phyloP scores from a whole-genome alignment of 2,113 vertebrate species.

The Gadus macrocephalus region DNA sequence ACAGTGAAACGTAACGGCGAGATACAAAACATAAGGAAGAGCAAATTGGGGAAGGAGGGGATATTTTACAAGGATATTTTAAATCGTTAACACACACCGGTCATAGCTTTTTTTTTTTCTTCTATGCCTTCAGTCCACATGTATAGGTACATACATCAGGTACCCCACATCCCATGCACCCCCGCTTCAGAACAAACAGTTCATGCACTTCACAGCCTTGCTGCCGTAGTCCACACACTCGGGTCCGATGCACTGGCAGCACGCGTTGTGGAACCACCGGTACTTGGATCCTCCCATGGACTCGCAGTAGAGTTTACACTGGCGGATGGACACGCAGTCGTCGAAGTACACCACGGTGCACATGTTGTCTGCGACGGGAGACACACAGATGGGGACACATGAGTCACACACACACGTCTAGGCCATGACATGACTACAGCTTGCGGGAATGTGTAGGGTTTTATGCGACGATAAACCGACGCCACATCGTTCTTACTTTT shows the following conservation, averaged over 20 bases:
- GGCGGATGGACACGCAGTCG: conserved; percentile 97
- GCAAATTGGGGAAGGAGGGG: neutral
- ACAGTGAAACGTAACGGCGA: conserved; percentile 65
- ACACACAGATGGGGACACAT: neutral
- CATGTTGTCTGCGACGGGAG: conserved; percentile 73
- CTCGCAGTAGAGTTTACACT: conserved; percentile 96
- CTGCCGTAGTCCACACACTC: conserved; percentile 98
- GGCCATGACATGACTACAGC: too few relatives aligned
- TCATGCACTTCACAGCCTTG: conserved; percentile 94
- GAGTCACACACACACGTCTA: conserved; percentile 26
- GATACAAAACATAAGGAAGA: conserved; percentile 59
- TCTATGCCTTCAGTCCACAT: conserved; percentile 49
- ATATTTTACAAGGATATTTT: conserved; percentile 65
- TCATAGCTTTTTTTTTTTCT: conserved; percentile 40
- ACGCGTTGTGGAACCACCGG: conserved; percentile 98
- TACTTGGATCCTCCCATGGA: conserved; percentile 99
- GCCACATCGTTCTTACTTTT: too few relatives aligned
- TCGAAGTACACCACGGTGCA: conserved; percentile 99
- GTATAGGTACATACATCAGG: conserved; percentile 42
- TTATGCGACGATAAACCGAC: too few relatives aligned
- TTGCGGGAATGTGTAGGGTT: too few relatives aligned
- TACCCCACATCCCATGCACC: conserved; percentile 34
- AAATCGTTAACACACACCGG: conserved; percentile 52
- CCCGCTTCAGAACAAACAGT: conserved; percentile 88
- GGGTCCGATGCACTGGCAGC: conserved; percentile 96